Evolutionary conservation across 2,888 invertebrate genomes (phyloP).

Genomic region (Periphyllus acericola): DNA sequence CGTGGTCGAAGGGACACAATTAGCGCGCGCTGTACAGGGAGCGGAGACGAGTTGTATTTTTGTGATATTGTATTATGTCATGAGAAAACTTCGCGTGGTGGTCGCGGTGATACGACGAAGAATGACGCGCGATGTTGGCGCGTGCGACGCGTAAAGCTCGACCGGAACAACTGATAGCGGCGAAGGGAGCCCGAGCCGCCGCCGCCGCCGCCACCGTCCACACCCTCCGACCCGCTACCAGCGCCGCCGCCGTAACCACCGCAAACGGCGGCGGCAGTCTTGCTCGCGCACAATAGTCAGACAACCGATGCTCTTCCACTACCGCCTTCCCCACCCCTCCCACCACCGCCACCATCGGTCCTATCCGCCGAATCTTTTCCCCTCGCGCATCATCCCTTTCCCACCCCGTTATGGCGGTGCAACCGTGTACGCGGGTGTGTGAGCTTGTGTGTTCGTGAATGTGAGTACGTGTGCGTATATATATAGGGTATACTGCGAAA

Average conservation of each 20-base stretch:
- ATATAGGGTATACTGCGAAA: not conserved
- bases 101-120: not conserved
- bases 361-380: not conserved
- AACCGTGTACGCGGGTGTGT: too few species aligned
- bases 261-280: constrained; percentile 47
- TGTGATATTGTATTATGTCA: not conserved
- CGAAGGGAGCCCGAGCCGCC: constrained; percentile 44
- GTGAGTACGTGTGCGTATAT: too few species aligned
- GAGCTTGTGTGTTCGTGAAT: too few species aligned
- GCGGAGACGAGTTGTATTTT: too few species aligned
- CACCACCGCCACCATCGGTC: not conserved
- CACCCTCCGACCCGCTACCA: constrained; percentile 27
- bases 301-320: constrained; percentile 22
- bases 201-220: not conserved
- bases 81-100: not conserved
- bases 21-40: not conserved
- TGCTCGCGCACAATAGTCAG: constrained; percentile 52
- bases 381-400: not conserved
- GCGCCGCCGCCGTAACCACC: constrained; percentile 16
- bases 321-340: not conserved
- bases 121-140: not conserved
- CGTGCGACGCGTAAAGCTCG: constrained; percentile 56
- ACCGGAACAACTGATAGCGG: constrained; percentile 52
- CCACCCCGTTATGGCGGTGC: not conserved
- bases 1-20: not conserved